Conservation (phyloP, 2,797 vertebrate genomes). For the Masticophis lateralis region DNA sequence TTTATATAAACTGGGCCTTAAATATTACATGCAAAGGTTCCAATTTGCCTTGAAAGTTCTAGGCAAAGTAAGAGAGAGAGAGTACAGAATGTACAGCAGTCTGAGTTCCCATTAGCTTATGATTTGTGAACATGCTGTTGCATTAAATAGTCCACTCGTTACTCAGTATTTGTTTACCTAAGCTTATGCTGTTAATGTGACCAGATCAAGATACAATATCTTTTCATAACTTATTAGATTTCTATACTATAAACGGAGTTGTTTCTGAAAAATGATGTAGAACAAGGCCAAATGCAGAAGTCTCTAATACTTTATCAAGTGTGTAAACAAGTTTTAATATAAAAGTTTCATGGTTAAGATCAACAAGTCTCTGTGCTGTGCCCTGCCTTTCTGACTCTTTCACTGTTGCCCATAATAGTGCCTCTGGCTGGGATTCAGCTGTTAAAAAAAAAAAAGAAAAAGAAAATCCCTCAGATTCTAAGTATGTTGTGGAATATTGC, state of each 20-base stretch:
- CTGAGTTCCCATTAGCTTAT: neutral
- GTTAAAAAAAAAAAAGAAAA: neutral
- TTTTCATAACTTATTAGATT: neutral
- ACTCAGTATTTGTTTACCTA: neutral
- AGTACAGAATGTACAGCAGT: neutral
- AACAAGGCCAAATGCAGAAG: neutral
- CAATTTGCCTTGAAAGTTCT: neutral
- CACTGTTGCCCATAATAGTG: neutral
- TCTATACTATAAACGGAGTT: neutral
- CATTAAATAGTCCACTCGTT: neutral
- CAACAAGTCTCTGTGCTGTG: neutral
- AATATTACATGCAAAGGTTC: neutral
- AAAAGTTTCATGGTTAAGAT: neutral
- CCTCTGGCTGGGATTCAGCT: neutral
- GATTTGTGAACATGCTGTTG: neutral
- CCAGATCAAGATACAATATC: neutral
- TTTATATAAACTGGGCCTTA: neutral
- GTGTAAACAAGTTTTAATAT: neutral
- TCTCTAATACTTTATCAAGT: neutral
- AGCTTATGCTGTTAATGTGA: neutral
- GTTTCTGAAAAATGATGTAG: neutral
- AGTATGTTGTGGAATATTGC: constrained; percentile 3
- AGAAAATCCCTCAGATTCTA: neutral
- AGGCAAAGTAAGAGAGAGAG: neutral
- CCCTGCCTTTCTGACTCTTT: neutral